A percentile compares a stretch with the other conserved stretches of the same genome.
Evolutionary conservation across 2,113 vertebrate genomes (phyloP).

Genomic region (Python bivittatus): DNA sequence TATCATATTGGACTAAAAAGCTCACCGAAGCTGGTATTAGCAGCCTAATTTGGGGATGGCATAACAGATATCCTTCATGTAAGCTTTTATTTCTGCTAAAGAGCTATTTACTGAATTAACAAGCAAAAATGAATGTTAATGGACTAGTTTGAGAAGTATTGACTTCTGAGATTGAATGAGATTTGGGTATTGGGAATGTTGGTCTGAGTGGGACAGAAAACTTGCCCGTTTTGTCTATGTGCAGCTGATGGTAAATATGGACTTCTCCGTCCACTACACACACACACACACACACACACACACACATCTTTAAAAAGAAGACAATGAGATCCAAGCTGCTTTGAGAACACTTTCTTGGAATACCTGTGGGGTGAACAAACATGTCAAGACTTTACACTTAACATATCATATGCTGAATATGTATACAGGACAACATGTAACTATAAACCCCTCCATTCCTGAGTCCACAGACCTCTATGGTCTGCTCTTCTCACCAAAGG

Average conservation of each 20-base stretch:
- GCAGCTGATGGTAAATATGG: background rate
- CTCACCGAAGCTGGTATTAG: conserved; percentile 43
- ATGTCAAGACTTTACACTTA: too few species aligned
- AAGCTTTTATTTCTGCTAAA: conserved; percentile 53
- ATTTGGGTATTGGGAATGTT: background rate
- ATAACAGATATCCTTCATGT: conserved; percentile 53
- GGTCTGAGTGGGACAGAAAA: background rate
- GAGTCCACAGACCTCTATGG: too few species aligned
- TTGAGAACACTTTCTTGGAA: background rate
- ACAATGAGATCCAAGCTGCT: background rate
- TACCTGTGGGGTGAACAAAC: background rate
- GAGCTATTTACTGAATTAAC: conserved; percentile 68
- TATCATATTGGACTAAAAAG: conserved; percentile 65
- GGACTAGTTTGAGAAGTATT: conserved; percentile 57
- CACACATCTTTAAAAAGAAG: background rate
- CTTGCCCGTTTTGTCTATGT: background rate
- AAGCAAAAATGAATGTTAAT: conserved; percentile 41
- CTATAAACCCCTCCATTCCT: too few species aligned
- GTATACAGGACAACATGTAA: too few species aligned
- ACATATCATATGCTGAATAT: too few species aligned
- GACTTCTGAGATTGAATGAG: conserved; percentile 32
- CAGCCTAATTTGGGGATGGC: conserved; percentile 55
- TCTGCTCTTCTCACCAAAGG: too few species aligned
- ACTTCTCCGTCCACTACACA: background rate
- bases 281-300: too few species aligned